Percentiles rank a stretch among this genome's conserved stretches.
These are phyloP conservation scores for Punctoribates punctum DNA, from an alignment of 2,888 invertebrate species.

Conservation along the genomic window DNA sequence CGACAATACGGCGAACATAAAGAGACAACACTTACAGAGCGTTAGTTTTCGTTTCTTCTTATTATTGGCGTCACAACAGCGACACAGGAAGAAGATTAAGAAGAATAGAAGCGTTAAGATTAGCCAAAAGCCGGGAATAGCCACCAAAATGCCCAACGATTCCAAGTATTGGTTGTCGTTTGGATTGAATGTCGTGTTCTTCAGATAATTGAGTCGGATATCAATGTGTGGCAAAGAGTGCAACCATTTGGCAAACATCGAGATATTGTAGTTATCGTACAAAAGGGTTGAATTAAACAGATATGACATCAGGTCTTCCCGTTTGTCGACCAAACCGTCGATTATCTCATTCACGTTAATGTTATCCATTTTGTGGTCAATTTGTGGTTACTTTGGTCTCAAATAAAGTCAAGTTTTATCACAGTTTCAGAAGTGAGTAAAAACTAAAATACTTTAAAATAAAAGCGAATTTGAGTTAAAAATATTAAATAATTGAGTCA, in stretches of 20 bases:
- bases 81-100: constrained; percentile 84
- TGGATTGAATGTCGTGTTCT: constrained; percentile 85
- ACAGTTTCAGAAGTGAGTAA: too few relatives aligned
- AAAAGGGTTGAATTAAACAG: not conserved
- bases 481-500: too few relatives aligned
- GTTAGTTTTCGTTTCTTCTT: constrained; percentile 59
- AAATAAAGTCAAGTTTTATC: too few relatives aligned
- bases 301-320: not conserved
- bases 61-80: constrained; percentile 92
- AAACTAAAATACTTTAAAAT: too few relatives aligned
- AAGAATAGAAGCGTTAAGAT: constrained; percentile 82
- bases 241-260: constrained; percentile 77
- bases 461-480: too few relatives aligned
- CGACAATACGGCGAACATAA: constrained; percentile 45
- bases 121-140: constrained; percentile 88
- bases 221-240: constrained; percentile 88
- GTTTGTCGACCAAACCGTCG: not conserved
- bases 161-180: constrained; percentile 84
- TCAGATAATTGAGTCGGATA: constrained; percentile 69
- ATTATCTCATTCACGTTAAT: not conserved
- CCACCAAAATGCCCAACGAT: constrained; percentile 87
- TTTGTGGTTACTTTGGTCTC: not conserved
- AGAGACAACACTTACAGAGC: constrained; percentile 42
- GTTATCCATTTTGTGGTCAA: not conserved
- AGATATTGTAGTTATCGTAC: constrained; percentile 47